Evolutionary conservation across 92 coral and sea anemone species (phyloP), one percentile per base, ranked within the genome.

Genomic region (Epizoanthus rinbou): DNA sequence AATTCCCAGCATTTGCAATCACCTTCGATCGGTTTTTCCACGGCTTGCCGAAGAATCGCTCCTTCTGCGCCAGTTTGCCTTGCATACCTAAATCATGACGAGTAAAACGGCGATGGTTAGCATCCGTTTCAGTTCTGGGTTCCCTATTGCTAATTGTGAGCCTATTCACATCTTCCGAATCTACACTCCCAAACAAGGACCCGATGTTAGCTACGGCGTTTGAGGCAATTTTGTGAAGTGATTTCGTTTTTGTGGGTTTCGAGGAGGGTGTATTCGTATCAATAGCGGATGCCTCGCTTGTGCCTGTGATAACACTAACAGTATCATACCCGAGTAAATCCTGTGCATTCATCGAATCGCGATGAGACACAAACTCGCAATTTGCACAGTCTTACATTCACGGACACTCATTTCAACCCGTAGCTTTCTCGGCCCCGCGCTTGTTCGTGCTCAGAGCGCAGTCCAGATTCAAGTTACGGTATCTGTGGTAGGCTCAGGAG

Each of bases 1-100:
- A 91, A 73, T 88, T 97, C 59, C 98, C 99, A 68, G 98, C 98
- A 54, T 94, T 97, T 9, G 99, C 87, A 53, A 94, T 93, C 68
- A 94, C 94, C 88, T 94, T 97, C 64, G 91, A 90, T 67, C 99
- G 93, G 69, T 88, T 97, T 80, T 93, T 87, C 99, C 99, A 97
- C 70, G 97, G 88, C 91, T 95, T 95, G 74, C 89, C 92, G 68
- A 95, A 93, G 88, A 93, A 91, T 83, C 69, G 79, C 87, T 93
- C 98, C 90, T 91, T 93, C 71, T 91, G 94, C 53, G 92, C 66
- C 73, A 89, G 87, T 79, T 93, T 93, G 33, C 90, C 90, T 74
- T 91, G 98, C 93, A 89, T 93, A 73, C 98, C 98, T 91, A 41
- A 47, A 84, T 58, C 45, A 84, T 53, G 52, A 43, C 39, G 63